Evolutionary conservation across 2,797 vertebrate species (phyloP), one percentile per base, ranked within the genome.

Genomic region (Sebastes ruberrimus): DNA sequence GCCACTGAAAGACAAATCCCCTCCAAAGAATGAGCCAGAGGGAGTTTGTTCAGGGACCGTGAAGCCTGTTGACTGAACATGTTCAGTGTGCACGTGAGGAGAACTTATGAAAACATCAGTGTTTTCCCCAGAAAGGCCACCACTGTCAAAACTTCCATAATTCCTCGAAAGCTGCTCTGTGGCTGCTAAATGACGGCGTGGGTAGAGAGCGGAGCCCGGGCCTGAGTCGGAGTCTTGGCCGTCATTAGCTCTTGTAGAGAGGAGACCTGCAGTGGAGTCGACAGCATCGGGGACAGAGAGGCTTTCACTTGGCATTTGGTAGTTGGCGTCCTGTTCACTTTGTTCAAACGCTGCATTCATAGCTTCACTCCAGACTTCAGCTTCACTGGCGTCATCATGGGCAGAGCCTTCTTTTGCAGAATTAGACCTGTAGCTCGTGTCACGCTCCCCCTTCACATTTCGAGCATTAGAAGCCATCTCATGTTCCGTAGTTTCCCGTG

Each of bases 271-370:
- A 42, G 69, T 67, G 9, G 70, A 62, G 73, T 79, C 5, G 2
- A 64, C 42, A 65, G 78, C 55, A 33, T 85, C 61, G n/a, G 63
- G 23, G 7, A 76, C 4, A 60, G 62, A 74, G 52, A 30, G 32
- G 30, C 25, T 75, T 71, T 87, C 61, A 27, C 46, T 74, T 87
- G 75, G 61, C 10, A 28, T 84, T 72, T 86, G 49, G 59, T 86
- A 9, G 30, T 55, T 82, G 60, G 67, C 2, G 5, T 18, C 62
- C 10, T 10, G 13, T 61, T 64, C 55, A 71, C 25, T 60, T 59
- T 66, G 62, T 57, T 67, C 69, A 61, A 74, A 55, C 10, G 20
- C 56, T 27, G 35, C n/a, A 65, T 52, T 66, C 11, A 10, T 25
- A 6, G 63, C 64, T 28, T 78, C 73, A 28, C 55, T 78, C 80